These are phyloP conservation scores for Cataglyphis altisquamis DNA, from an alignment of 2,888 invertebrate species.

Conservation along the genomic window DNA sequence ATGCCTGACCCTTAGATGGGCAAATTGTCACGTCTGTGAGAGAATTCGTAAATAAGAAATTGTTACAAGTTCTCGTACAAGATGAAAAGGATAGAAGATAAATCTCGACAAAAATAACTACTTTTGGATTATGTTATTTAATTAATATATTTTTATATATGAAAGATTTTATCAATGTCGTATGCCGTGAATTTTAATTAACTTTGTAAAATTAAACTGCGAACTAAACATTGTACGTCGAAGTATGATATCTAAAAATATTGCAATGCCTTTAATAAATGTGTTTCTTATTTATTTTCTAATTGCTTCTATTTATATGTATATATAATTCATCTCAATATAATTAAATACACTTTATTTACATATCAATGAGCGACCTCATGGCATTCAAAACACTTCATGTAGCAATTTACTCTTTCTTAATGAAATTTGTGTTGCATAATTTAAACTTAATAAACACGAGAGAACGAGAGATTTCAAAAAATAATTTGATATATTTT, in stretches of 20 bases:
- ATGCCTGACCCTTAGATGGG: not conserved
- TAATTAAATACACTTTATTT: conserved; percentile 14
- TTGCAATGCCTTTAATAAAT: not conserved
- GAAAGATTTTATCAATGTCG: not conserved
- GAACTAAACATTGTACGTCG: not conserved
- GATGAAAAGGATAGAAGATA: not conserved
- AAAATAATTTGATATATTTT: not conserved
- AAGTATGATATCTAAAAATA: not conserved
- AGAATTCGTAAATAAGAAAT: not conserved
- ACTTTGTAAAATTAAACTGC: not conserved
- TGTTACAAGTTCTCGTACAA: not conserved
- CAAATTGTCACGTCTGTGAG: not conserved
- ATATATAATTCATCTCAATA: not conserved
- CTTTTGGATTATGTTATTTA: not conserved
- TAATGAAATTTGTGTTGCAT: not conserved
- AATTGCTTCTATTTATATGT: not conserved
- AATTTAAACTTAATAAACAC: not conserved
- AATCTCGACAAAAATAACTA: not conserved
- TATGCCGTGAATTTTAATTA: not conserved
- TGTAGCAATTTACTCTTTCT: not conserved
- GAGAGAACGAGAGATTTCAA: not conserved
- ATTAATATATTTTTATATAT: not conserved
- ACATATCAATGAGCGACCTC: not conserved
- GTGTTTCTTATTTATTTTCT: not conserved
- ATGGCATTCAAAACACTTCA: not conserved